Base-by-base conservation (phyloP, 2,797 vertebrate species). In the Epinephelus malabaricus region DNA sequence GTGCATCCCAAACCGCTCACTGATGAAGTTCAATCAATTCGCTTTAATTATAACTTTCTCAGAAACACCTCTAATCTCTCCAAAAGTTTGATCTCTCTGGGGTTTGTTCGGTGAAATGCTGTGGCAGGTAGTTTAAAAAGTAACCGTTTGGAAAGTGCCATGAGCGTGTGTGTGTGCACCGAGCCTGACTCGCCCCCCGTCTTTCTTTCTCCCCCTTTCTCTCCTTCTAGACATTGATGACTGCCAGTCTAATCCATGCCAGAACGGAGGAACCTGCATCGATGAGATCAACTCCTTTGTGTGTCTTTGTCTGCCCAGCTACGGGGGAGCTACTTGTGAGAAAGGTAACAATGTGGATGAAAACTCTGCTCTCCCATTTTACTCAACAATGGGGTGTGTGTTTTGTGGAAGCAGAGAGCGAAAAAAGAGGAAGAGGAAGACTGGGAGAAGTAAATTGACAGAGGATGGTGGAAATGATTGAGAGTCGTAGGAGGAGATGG, bases 291-390 rank as follows among this genome's bases (percentile, higher is more conserved):
- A 96, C 64, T 95, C 97, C 69, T 99, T 98, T 40, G 88, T 97
- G 70, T 99, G 98, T 92, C 96, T 99, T 84, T 99, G 98, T 91
- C 94, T 99, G 84, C 97, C 98, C 89, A 99, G 98, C 94, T 99
- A 99, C 0, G 96, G 96, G 0, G 98, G 98, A 81, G 97, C 94
- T 84, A 96, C 95, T 15, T 99, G 98, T 3, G 97, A 98, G 76
- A 98, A 97, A 97, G 98, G 98, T 99, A 95, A 88, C 50, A 46
- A 46, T 34, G 38, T 56, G 27, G 2, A 21, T 7, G 14, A 10
- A 61, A 81, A 69, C 46, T 18, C 59, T 15, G 50, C 45, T 47
- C 50, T 54, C n/a, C 40, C 17, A 18, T 67, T 75, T 69, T 25
- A 18, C 30, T 62, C 56, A 21, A 27, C 9, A n/a, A 51, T 27